Evolutionary conservation across 2,888 invertebrate species (phyloP), one percentile per base, ranked within the genome.

Genomic region (Helobdella robusta): DNA sequence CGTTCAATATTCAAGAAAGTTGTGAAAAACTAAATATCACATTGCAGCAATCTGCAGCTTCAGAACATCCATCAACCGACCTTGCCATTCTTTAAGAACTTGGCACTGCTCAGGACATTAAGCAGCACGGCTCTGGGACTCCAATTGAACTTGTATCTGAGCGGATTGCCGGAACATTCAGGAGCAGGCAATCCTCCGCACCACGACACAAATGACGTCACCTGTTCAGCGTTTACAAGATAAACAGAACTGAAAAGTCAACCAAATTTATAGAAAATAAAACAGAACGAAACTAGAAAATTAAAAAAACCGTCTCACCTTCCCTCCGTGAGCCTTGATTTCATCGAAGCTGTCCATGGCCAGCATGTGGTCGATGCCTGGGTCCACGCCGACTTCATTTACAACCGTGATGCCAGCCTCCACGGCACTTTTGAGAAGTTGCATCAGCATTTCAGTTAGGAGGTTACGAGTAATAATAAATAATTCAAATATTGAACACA

Each of bases 131-230:
- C 94, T 46, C 89, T 84, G 0, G 98, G 98, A 63, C 89, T 93
- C 98, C 98, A 98, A 59, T 71, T 71, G 64, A 50, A 67, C 58
- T 65, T 62, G 59, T 65, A 68, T 52, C 64, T 36, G 1, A 83
- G 76, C 20, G 83, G 81, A 78, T 97, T 94, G 76, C 89, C 87
- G 2, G 95, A 94, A 77, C 86, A 87, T 80, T 98, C 97, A 0
- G 98, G 97, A 0, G 97, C 95, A 0, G 98, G 98, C 32, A 99
- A 81, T 66, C 98, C 88, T 70, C 98, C 98, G 75, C 98, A 98
- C 81, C 89, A 99, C 0, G 94, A 95, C 0, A 92, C 86, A 76
- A 95, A 98, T 0, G 94, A 94, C 68, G 89, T 90, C 15, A 97
- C 85, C 80, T 82, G 72, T 2, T 44, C n/a, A 61, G 20, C 25